Percentiles rank a stretch among this genome's conserved stretches.
Evolutionary conservation across 2,113 vertebrate species (phyloP).

Genomic region (Cacatua alba): DNA sequence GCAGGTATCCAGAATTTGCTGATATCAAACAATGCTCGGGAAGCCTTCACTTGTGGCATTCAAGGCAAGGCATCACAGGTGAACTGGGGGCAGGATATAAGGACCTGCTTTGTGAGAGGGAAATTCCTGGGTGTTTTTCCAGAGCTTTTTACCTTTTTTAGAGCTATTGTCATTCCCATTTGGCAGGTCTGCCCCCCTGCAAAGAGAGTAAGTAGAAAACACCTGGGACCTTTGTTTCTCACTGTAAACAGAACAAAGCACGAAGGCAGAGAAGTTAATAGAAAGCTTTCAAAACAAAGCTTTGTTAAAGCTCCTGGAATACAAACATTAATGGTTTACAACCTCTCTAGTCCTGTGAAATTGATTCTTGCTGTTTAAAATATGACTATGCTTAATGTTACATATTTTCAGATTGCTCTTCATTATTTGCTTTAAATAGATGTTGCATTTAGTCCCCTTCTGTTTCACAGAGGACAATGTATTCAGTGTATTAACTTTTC

Average conservation of each 20-base stretch:
- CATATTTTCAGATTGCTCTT: background rate
- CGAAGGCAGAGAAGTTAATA: background rate
- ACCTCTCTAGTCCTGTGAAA: background rate
- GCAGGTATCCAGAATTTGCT: background rate
- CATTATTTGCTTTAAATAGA: background rate
- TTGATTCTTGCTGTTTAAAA: background rate
- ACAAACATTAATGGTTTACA: background rate
- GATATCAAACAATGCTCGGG: rapidly evolving
- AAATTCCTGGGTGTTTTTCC: background rate
- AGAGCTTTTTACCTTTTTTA: background rate
- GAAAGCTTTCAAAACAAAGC: conserved; percentile 13
- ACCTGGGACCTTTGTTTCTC: background rate
- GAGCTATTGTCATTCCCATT: background rate
- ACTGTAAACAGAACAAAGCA: background rate
- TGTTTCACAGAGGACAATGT: background rate
- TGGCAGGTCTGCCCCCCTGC: background rate
- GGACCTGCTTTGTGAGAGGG: background rate
- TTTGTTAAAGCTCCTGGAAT: background rate
- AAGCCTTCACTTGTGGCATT: background rate
- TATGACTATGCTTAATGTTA: background rate
- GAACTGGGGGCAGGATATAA: background rate
- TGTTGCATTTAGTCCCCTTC: background rate
- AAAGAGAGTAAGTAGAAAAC: background rate
- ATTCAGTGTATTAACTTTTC: conserved; percentile 1
- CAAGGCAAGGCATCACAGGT: background rate